These are phyloP conservation scores for Zaprionus davidi DNA, from an alignment of 1,140 invertebrate species.

Conservation along the genomic window DNA sequence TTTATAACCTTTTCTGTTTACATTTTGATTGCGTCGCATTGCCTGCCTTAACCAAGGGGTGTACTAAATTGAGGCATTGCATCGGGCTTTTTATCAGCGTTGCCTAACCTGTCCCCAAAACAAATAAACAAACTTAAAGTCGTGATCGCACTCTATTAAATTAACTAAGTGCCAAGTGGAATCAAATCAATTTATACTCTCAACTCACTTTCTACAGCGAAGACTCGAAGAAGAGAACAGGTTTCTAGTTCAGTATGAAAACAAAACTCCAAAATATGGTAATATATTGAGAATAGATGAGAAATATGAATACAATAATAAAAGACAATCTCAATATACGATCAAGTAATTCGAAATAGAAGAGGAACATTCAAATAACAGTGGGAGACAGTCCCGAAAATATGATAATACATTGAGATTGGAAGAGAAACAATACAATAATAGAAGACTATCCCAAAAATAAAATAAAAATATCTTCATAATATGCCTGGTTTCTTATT, in stretches of 20 bases:
- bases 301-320: too few species aligned
- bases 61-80: slow-evolving; percentile 16
- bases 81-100: slow-evolving; percentile 22
- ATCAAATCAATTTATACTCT: slow-evolving; percentile 14
- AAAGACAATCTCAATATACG: not conserved
- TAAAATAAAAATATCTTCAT: not conserved
- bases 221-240: not conserved
- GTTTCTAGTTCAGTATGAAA: too few species aligned
- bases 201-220: not conserved
- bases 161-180: slow-evolving; percentile 28
- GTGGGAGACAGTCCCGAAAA: too few species aligned
- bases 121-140: slow-evolving; percentile 47
- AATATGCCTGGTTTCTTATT: not conserved
- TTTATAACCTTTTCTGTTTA: slow-evolving; percentile 66
- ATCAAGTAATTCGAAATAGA: not conserved
- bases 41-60: slow-evolving; percentile 1
- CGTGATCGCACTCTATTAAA: slow-evolving; percentile 67
- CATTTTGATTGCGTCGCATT: slow-evolving; percentile 64
- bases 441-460: too few species aligned
- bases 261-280: too few species aligned
- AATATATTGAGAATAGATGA: too few species aligned
- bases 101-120: slow-evolving; percentile 33
- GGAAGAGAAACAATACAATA: too few species aligned
- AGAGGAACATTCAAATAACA: too few species aligned
- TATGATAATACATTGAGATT: too few species aligned